Evolutionary conservation across 2,797 vertebrate genomes (phyloP), one percentile per base, ranked within the genome.

Genomic region (Nannoperca australis): DNA sequence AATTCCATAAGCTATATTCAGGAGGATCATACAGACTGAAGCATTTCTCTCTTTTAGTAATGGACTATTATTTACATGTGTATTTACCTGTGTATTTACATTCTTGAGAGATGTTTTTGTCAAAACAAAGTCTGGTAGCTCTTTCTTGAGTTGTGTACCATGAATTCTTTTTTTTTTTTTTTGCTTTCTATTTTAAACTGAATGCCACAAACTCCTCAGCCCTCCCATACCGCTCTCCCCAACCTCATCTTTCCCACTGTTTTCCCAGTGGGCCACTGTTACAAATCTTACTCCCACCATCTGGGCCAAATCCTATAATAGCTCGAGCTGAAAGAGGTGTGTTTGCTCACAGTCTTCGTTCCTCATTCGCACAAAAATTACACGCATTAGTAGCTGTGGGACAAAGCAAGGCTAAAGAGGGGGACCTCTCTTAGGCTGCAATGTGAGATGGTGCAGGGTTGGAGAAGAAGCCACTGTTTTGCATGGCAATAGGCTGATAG

Each of bases 401-500:
- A 95, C 93, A 95, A 95, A 94, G 92, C 83, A 4, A 9, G 76
- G 70, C 82, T 82, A 84, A 85, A 86, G 84, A 80, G 73, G 75
- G 79, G 62, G 71, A 56, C 71, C 79, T 84, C 79, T 82, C 79
- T 88, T 55, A 68, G 81, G 61, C 62, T 65, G 74, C 27, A 1
- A 38, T 87, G 83, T 62, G 87, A 85, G 81, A 59, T 76, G 78
- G 78, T 69, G 86, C 74, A 27, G 47, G 79, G 73, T 7, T 45
- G 79, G 59, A 79, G 81, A 82, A 83, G 86, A 84, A 85, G 84
- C 80, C 72, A 83, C 92, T 92, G 91, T 80, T 95, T 95, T 95
- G 94, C 95, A 96, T 96, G 85, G 94, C 91, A 96, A 96, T 91
- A 71, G 94, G 81, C 85, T 74, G 84, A 88, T 86, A 72, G 89